Percentiles rank a stretch among this genome's conserved stretches.
phyloP scores from a whole-genome alignment of 2,888 invertebrate genomes.

The Tryphoninae sp. region DNA sequence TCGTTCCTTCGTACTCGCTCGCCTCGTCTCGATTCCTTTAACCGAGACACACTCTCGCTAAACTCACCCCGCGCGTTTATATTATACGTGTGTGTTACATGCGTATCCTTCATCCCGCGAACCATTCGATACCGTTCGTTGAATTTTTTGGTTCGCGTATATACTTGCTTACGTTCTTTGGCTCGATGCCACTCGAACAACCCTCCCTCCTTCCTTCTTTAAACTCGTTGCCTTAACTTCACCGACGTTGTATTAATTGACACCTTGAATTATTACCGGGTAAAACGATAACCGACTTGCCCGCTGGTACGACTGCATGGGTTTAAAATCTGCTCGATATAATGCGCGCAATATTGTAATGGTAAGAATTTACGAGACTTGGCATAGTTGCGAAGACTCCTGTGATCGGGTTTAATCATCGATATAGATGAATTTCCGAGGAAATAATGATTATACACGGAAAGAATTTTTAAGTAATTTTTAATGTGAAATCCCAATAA shows the following conservation, averaged over 20 bases:
- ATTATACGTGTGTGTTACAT: background rate
- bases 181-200: background rate
- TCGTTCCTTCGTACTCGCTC: slow-evolving; percentile 39
- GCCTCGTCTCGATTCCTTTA: slow-evolving; percentile 47
- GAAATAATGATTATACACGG: no score
- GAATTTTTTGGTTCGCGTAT: slow-evolving; percentile 34
- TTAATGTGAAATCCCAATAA: no score
- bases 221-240: background rate
- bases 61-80: slow-evolving; percentile 32
- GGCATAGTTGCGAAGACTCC: no score
- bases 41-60: slow-evolving; percentile 27
- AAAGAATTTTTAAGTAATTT: no score
- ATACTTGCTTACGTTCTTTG: background rate
- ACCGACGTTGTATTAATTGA: slow-evolving; percentile 35
- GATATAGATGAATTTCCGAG: no score
- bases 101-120: slow-evolving; percentile 30
- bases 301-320: no score
- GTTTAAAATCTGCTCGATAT: no score
- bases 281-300: slow-evolving; percentile 8
- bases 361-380: no score
- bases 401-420: no score
- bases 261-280: slow-evolving; percentile 43
- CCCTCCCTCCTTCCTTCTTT: background rate
- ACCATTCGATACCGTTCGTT: slow-evolving; percentile 46
- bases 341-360: no score